phyloP scores from a whole-genome alignment of 2,797 vertebrate species.

The Oryzias dopingdopingensis region DNA sequence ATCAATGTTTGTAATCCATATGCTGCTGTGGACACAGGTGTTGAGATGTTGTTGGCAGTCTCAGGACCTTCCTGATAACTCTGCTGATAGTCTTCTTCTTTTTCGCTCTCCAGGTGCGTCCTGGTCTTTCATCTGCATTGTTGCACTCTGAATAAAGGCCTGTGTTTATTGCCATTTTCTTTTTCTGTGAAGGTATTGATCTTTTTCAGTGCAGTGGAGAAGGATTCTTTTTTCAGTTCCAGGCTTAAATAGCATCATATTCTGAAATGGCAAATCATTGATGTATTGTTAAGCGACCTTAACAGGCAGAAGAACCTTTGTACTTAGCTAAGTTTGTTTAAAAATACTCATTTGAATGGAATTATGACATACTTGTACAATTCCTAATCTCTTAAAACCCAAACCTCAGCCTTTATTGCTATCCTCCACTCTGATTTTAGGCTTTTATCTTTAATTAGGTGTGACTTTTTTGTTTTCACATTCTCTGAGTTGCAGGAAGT shows the following conservation, averaged over 20 bases:
- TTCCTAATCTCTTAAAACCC: constrained; percentile 16
- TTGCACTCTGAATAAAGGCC: constrained; percentile 55
- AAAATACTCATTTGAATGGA: constrained; percentile 27
- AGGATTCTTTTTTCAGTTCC: constrained; percentile 33
- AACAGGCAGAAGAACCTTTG: constrained; percentile 33
- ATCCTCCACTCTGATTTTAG: constrained; percentile 41
- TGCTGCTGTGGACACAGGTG: constrained; percentile 43
- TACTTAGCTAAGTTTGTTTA: constrained; percentile 32
- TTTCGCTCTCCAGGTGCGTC: constrained; percentile 49
- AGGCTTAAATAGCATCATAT: constrained; percentile 42
- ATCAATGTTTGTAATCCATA: constrained; percentile 72
- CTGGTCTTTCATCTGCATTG: constrained; percentile 53
- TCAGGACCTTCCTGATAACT: constrained; percentile 54
- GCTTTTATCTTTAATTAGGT: constrained; percentile 64
- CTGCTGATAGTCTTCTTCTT: constrained; percentile 28
- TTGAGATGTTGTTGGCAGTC: constrained; percentile 37
- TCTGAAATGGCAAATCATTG: constrained; percentile 54
- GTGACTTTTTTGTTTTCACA: constrained; percentile 65
- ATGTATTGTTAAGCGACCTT: constrained; percentile 51
- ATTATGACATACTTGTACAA: constrained; percentile 27
- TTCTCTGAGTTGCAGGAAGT: constrained; percentile 49
- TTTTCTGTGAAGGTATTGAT: constrained; percentile 59
- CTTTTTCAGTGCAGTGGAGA: constrained; percentile 38
- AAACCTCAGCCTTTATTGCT: constrained; percentile 25
- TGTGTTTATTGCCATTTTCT: constrained; percentile 56